Evolutionary conservation across 2,888 invertebrate genomes (phyloP).

Genomic region (Phyllotreta cruciferae): DNA sequence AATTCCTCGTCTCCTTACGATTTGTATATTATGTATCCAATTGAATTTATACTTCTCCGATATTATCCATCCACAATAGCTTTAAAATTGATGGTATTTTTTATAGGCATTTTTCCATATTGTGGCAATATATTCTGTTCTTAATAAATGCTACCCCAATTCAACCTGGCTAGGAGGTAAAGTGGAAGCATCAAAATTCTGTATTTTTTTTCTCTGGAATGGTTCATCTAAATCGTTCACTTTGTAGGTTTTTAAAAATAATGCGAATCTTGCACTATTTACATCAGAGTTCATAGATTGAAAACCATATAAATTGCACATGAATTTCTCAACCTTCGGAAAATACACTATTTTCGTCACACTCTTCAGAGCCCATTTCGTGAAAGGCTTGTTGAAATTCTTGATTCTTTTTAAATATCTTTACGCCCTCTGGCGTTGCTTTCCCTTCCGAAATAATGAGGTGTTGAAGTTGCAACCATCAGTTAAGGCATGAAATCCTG

Average conservation of each 20-base stretch:
- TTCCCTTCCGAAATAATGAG: constrained; percentile 34
- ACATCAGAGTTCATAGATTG: no score
- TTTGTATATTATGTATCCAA: no score
- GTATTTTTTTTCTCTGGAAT: constrained; percentile 17
- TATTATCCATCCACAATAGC: constrained; percentile 18
- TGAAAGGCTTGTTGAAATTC: constrained; percentile 40
- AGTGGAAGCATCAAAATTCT: constrained; percentile 45
- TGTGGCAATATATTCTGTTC: constrained; percentile 13
- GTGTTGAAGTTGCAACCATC: constrained; percentile 43
- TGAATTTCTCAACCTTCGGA: constrained; percentile 35
- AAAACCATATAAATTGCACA: constrained; percentile 45
- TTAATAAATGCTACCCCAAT: constrained; percentile 19
- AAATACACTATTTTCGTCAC: constrained; percentile 32
- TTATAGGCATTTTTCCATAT: constrained; percentile 18
- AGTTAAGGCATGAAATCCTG: constrained; percentile 38
- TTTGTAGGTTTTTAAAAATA: no score
- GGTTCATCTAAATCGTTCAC: constrained; percentile 43
- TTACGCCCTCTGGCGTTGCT: constrained; percentile 29
- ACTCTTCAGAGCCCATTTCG: constrained; percentile 28
- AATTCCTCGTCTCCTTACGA: no score
- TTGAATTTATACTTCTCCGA: constrained; percentile 13
- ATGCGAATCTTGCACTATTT: no score
- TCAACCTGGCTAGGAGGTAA: constrained; percentile 41
- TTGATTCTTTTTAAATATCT: constrained; percentile 29
- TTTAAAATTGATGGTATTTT: constrained; percentile 14